These are phyloP conservation scores for Sycophaga agraensis DNA, from an alignment of 1,140 invertebrate species.

Conservation along the genomic window DNA sequence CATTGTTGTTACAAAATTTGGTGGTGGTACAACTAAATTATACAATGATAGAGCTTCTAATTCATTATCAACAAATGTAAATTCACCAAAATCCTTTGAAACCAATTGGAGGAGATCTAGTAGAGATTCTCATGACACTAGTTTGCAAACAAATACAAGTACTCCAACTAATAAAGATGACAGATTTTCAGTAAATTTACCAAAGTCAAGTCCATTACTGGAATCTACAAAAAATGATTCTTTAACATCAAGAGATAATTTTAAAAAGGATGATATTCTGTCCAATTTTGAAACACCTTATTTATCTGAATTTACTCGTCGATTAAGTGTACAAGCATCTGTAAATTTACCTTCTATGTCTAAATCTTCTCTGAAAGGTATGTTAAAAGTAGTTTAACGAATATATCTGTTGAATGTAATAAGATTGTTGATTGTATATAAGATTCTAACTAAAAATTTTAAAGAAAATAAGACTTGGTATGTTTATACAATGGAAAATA, in stretches of 20 bases:
- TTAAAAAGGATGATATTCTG: slow-evolving; percentile 42
- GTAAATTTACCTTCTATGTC: slow-evolving; percentile 47
- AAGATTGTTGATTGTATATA: too few species aligned
- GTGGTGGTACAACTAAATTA: slow-evolving; percentile 22
- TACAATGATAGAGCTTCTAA: slow-evolving; percentile 7
- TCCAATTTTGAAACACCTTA: slow-evolving; percentile 63
- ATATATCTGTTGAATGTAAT: too few species aligned
- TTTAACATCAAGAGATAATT: slow-evolving; percentile 18
- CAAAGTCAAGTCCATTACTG: slow-evolving; percentile 29
- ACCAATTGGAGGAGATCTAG: slow-evolving; percentile 19
- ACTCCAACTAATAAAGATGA: slow-evolving; percentile 11
- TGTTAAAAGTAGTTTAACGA: slow-evolving; percentile 6
- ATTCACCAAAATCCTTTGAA: slow-evolving; percentile 21
- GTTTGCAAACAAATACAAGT: background rate
- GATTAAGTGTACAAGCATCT: slow-evolving; percentile 60
- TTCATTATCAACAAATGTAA: slow-evolving; percentile 1
- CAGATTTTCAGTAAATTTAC: slow-evolving; percentile 20
- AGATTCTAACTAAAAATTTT: background rate
- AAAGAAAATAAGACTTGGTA: slow-evolving; percentile 11
- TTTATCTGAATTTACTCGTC: slow-evolving; percentile 66
- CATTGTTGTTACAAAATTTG: slow-evolving; percentile 22
- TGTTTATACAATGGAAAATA: slow-evolving; percentile 9
- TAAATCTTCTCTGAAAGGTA: slow-evolving; percentile 43
- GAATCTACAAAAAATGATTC: slow-evolving; percentile 32
- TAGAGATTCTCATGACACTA: slow-evolving; percentile 13